phyloP scores from a whole-genome alignment of 2,888 invertebrate genomes.

The Eumacrocentrus americanus region DNA sequence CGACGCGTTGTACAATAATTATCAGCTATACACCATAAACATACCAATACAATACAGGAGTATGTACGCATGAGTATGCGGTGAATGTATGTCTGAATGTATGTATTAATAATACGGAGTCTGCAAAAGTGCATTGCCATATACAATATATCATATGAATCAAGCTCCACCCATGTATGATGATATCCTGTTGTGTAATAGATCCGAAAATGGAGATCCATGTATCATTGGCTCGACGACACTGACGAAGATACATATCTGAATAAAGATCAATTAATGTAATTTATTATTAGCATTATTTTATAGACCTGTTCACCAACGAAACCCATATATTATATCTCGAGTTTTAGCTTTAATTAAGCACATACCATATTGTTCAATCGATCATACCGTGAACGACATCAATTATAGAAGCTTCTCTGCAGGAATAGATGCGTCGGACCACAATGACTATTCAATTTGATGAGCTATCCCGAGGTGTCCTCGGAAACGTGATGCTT shows the following conservation, averaged over 20 bases:
- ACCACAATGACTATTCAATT: too few relatives aligned
- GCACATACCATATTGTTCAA: too few relatives aligned
- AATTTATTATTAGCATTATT: too few relatives aligned
- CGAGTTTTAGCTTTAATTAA: too few relatives aligned
- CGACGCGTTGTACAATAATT: constrained; percentile 7
- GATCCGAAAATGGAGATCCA: not conserved
- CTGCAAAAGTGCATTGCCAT: not conserved
- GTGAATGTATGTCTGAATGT: not conserved
- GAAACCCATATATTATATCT: too few relatives aligned
- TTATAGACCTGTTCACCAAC: too few relatives aligned
- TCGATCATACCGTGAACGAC: too few relatives aligned
- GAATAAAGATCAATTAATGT: constrained; percentile 25
- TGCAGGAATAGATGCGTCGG: too few relatives aligned
- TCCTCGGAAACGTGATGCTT: constrained; percentile 53
- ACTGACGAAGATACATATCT: constrained; percentile 20
- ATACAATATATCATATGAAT: constrained; percentile 10
- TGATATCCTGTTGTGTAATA: constrained; percentile 39
- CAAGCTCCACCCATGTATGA: too few relatives aligned
- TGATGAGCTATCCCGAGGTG: too few relatives aligned
- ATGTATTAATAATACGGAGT: not conserved
- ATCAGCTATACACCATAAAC: not conserved
- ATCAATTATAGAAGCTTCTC: too few relatives aligned
- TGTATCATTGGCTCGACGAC: constrained; percentile 13
- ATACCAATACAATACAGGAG: not conserved
- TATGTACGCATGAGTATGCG: not conserved